Evolutionary conservation across 2,888 invertebrate species (phyloP).

Genomic region (Eilema depressum): DNA sequence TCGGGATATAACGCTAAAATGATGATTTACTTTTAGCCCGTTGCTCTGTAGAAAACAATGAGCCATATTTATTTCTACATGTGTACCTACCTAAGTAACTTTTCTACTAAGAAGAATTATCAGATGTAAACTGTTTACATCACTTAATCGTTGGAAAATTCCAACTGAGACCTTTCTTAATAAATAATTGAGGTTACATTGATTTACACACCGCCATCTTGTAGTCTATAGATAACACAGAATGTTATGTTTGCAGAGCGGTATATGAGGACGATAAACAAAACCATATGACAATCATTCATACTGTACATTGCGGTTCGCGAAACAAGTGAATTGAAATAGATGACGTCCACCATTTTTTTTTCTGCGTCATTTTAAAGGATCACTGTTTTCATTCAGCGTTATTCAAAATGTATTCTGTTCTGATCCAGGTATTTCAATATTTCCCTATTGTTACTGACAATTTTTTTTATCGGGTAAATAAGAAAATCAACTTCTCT

Average conservation of each 20-base stretch:
- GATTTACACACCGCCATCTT: slow-evolving; percentile 81
- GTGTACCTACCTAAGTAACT: too few species aligned
- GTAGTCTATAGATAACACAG: slow-evolving; percentile 67
- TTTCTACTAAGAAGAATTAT: too few species aligned
- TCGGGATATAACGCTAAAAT: too few species aligned
- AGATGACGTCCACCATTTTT: neutral
- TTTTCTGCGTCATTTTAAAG: neutral
- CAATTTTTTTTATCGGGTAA: too few species aligned
- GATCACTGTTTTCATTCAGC: neutral
- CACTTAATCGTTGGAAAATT: slow-evolving; percentile 76
- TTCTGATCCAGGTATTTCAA: neutral
- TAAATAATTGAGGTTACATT: slow-evolving; percentile 84
- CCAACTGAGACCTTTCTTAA: slow-evolving; percentile 80
- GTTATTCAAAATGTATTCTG: neutral
- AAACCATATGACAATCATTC: slow-evolving; percentile 65
- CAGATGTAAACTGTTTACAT: slow-evolving; percentile 14
- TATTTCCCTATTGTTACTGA: too few species aligned
- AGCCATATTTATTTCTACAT: too few species aligned
- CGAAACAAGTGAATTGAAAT: slow-evolving; percentile 13
- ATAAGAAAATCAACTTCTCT: too few species aligned
- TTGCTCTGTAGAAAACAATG: too few species aligned
- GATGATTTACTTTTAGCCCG: too few species aligned
- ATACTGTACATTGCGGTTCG: slow-evolving; percentile 36
- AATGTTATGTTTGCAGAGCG: slow-evolving; percentile 75
- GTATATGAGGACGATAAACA: slow-evolving; percentile 63